Conservation (phyloP, 2,888 invertebrate species). For the Mycalesis mineus region DNA sequence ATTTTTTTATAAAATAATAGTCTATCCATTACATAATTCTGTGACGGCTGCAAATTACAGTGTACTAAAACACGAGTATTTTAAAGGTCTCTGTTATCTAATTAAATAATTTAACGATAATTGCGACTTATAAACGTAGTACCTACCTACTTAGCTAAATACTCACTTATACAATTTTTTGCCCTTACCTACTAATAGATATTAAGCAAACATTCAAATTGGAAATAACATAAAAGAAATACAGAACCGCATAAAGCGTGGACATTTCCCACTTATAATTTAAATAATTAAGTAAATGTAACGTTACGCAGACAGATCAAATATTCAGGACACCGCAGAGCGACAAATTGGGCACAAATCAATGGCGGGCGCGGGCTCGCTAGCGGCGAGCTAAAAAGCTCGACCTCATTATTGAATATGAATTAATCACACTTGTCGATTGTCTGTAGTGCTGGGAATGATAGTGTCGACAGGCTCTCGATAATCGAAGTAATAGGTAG, state of each 20-base stretch:
- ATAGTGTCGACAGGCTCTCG: slow-evolving; percentile 5
- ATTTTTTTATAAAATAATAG: too few species aligned
- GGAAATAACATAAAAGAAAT: neutral
- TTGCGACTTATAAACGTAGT: too few species aligned
- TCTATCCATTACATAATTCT: too few species aligned
- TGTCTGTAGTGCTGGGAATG: slow-evolving; percentile 40
- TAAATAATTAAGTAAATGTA: slow-evolving; percentile 39
- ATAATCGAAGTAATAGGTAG: too few species aligned
- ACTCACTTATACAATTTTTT: too few species aligned
- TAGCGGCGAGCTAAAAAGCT: slow-evolving; percentile 54
- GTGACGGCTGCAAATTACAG: too few species aligned
- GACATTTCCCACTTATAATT: slow-evolving; percentile 32
- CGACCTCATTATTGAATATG: slow-evolving; percentile 68
- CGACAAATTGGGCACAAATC: slow-evolving; percentile 67
- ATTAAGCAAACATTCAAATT: too few species aligned
- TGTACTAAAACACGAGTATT: too few species aligned
- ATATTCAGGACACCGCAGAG: slow-evolving; percentile 56
- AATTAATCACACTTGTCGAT: slow-evolving; percentile 71
- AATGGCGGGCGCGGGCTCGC: slow-evolving; percentile 40
- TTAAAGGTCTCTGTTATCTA: too few species aligned
- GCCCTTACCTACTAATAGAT: too few species aligned
- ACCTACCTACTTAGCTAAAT: too few species aligned
- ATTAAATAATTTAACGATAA: too few species aligned
- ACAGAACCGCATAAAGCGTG: slow-evolving; percentile 18
- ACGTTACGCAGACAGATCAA: slow-evolving; percentile 49